Base-by-base conservation (phyloP, 2,113 vertebrate species). In the Pteronura brasiliensis region DNA sequence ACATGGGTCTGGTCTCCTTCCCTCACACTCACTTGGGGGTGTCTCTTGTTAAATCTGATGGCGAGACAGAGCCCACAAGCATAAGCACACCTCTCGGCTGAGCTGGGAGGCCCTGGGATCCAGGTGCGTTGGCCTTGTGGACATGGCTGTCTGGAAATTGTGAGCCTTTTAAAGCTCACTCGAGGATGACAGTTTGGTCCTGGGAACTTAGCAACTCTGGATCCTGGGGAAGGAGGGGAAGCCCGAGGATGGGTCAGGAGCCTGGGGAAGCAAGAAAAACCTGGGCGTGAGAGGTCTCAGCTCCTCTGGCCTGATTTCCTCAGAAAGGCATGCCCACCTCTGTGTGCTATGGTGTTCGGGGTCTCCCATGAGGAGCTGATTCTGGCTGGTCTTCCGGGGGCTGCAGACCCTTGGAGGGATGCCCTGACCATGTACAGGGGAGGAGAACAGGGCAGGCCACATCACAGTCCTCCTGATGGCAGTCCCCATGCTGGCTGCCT, bases 41-140 rank as follows among this genome's bases (percentile, higher is more conserved):
- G 74, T 39, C 18, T 81, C 11, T 25, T 86, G n/a, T n/a, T 88
- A 36, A 61, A 61, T 31, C 63, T 4, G 11, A 55, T 14, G 1
- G 4, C 0, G 12, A 79, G 36, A 36, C 47, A n/a, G 82, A 27
- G 21, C 15, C 47, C 36, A 20, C 0, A 15, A 7, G 61, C 7
- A 0, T 69, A 27, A 47, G 4, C 17, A 14, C 29, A 17, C 5
- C 4, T 1, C 18, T 44, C 4, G 20, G 14, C 20, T 1, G 31
- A n/a, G 20, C 47, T 7, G 0, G 49, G 36, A 14, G 49, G 25
- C 74, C 3, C 4, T 0, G 25, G 17, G 9, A 65, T 8, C 3
- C 8, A 10, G 44, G 89, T 31, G 21, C 20, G 1, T 57, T 8
- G n/a, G 12, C 18, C 7, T 17, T 8, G 6, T 17, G 61, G 29